Evolutionary conservation across 64 coral and sea anemone genomes (phyloP).

Genomic region (Montipora capricornis): DNA sequence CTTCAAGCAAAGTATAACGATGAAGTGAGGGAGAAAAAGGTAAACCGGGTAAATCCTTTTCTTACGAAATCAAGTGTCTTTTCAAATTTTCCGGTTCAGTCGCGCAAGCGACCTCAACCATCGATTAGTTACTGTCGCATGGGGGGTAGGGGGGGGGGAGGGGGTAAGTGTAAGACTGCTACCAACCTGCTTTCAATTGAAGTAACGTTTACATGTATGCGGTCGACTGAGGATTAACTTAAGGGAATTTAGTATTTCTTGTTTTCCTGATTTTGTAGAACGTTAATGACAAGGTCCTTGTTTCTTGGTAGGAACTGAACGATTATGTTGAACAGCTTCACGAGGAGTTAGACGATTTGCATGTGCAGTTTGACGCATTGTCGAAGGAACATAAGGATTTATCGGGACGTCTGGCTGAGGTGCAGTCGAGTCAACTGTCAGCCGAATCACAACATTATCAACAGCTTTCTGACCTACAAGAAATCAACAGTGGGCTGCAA

Average conservation of each 20-base stretch:
- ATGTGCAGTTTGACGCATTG: slow-evolving; percentile 80
- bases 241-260: too few relatives aligned
- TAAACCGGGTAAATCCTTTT: background rate
- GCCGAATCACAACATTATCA: slow-evolving; percentile 90
- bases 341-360: slow-evolving; percentile 86
- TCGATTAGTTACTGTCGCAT: too few relatives aligned
- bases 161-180: too few relatives aligned
- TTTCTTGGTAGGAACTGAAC: slow-evolving; percentile 68
- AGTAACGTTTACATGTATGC: too few relatives aligned
- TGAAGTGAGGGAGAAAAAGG: slow-evolving; percentile 93
- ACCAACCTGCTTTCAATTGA: too few relatives aligned
- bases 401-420: slow-evolving; percentile 83
- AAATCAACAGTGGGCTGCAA: slow-evolving; percentile 86
- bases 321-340: slow-evolving; percentile 84
- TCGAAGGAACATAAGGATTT: slow-evolving; percentile 93
- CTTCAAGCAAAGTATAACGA: slow-evolving; percentile 97
- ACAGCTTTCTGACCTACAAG: slow-evolving; percentile 87
- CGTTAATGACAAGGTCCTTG: background rate
- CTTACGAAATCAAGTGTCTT: background rate
- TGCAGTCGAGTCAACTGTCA: slow-evolving; percentile 87
- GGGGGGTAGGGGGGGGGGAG: too few relatives aligned
- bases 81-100: background rate
- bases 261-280: too few relatives aligned
- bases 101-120: too few relatives aligned
- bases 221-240: too few relatives aligned